Base-by-base conservation (phyloP, 2,113 vertebrate species). In the Psittacus erithacus region DNA sequence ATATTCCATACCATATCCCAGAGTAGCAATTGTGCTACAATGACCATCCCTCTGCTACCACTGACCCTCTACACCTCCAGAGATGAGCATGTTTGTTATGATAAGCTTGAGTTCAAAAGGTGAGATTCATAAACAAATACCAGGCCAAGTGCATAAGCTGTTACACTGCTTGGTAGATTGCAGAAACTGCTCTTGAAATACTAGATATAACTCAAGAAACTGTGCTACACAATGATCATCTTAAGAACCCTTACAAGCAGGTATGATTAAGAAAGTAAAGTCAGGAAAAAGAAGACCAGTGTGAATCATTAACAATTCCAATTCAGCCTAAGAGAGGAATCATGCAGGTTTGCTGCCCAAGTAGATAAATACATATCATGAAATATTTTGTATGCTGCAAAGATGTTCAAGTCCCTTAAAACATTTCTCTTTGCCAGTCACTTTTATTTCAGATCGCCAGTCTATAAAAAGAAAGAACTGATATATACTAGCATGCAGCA, bases 401-500 rank as follows among this genome's bases (percentile, higher is more conserved):
- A 89, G 70, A 91, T 85, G 85, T 59, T 49, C 20, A 62, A 69
- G 57, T 94, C 74, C 74, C 91, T 92, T 74, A 55, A 91, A 78
- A 93, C 41, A 63, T 82, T 90, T 63, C 63, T 94, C 67, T 90
- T 90, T 82, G 59, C 71, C 53, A 93, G 93, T 90, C 94, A 95
- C 82, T 96, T 95, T 93, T 95, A 92, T 94, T 95, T 95, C 91
- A 94, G 91, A 91, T 95, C 90, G 82, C 25, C 78, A 76, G 70
- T 13, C 84, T 95, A 95, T 95, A 92, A 91, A 95, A 95, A 89
- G 93, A 76, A 92, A 67, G 67, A 82, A n/a, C 35, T 53, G 75
- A 88, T 88, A 88, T 82, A 92, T 25, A 93, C 14, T 7, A 76
- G 75, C 1, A 70, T 9, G 82, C 87, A 52, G 29, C 62, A 79